phyloP scores from a whole-genome alignment of 1,140 invertebrate species.

The Nomia melanderi region DNA sequence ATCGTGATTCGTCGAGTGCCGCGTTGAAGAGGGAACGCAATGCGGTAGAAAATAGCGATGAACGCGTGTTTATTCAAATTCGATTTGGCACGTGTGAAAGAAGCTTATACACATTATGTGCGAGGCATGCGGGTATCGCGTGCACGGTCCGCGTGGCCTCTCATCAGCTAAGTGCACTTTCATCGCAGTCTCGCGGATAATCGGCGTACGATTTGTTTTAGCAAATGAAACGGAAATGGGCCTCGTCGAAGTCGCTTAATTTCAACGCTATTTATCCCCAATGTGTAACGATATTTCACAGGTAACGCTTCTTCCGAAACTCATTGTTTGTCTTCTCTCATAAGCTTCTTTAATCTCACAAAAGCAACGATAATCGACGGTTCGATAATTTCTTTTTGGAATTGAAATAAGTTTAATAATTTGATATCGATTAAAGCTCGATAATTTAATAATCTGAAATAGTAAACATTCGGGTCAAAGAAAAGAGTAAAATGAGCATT shows the following conservation, averaged over 20 bases:
- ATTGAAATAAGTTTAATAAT: background rate
- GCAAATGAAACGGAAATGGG: constrained; percentile 69
- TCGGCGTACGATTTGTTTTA: constrained; percentile 70
- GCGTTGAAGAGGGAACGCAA: background rate
- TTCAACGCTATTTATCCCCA: constrained; percentile 36
- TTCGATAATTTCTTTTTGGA: background rate
- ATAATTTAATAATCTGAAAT: too few species aligned
- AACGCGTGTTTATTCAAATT: constrained; percentile 59
- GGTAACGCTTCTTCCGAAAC: background rate
- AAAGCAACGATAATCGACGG: background rate
- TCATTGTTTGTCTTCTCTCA: background rate
- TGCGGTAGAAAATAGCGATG: constrained; percentile 28
- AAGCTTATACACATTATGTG: constrained; percentile 34
- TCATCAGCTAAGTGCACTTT: constrained; percentile 75
- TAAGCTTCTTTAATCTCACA: too few species aligned
- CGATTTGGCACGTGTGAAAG: constrained; percentile 57
- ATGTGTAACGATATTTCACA: constrained; percentile 9
- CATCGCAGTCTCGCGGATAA: constrained; percentile 64
- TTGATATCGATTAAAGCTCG: too few species aligned
- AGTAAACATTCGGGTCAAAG: too few species aligned
- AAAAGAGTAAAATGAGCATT: too few species aligned
- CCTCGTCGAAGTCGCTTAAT: constrained; percentile 62
- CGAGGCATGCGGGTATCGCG: constrained; percentile 71
- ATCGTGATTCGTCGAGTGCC: constrained; percentile 23
- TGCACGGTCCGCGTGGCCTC: constrained; percentile 64